phyloP scores from a whole-genome alignment of 1,140 invertebrate species.

The Anastrepha obliqua region DNA sequence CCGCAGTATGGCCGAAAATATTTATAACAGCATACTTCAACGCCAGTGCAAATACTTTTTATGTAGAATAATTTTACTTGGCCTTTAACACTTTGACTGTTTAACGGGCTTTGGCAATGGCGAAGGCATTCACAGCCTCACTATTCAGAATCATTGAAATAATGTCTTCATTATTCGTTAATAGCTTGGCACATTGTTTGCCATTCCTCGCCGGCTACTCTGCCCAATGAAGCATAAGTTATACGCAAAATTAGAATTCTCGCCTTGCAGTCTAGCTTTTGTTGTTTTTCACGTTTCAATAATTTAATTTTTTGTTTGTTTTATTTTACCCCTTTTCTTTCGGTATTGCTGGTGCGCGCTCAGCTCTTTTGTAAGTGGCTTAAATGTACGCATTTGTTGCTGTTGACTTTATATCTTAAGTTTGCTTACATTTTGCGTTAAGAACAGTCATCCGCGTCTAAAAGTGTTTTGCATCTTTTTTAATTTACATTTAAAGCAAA shows the following conservation, averaged over 20 bases:
- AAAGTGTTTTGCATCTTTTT: neutral
- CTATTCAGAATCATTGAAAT: neutral
- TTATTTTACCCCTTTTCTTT: conserved; percentile 10
- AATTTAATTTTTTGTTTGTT: conserved; percentile 17
- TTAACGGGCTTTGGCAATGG: too few relatives aligned
- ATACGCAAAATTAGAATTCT: neutral
- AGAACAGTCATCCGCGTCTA: conserved; percentile 27
- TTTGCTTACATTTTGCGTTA: conserved; percentile 52
- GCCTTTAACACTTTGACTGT: too few relatives aligned
- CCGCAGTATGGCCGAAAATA: too few relatives aligned
- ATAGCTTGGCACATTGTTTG: neutral
- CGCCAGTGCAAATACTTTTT: too few relatives aligned
- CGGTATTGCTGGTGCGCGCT: neutral
- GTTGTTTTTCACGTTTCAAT: neutral
- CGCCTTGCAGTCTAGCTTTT: neutral
- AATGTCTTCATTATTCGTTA: conserved; percentile 1
- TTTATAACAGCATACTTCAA: too few relatives aligned
- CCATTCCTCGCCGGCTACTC: neutral
- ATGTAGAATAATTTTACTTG: too few relatives aligned
- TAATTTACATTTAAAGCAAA: conserved; percentile 27
- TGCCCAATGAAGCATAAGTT: too few relatives aligned
- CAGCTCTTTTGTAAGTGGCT: conserved; percentile 36
- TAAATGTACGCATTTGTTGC: conserved; percentile 32
- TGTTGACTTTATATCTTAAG: conserved; percentile 53
- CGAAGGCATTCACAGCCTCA: neutral